These are phyloP conservation scores for Zingel zingel DNA, from an alignment of 2,113 vertebrate genomes.

Conservation along the genomic window DNA sequence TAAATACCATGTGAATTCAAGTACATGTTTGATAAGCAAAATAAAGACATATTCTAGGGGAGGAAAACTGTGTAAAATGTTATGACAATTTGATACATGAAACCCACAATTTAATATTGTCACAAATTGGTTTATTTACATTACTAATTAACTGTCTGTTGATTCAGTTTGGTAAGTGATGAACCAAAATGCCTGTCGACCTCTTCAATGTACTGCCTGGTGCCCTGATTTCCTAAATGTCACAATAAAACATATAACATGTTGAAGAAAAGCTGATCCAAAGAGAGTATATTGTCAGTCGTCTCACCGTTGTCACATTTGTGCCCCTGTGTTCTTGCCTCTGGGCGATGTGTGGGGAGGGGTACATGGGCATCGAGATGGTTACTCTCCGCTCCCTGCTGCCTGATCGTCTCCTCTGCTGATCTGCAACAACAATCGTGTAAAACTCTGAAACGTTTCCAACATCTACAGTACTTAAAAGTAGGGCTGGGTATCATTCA, in stretches of 20 bases:
- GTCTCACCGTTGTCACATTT: constrained; percentile 87
- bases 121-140: background rate
- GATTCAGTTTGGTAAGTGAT: background rate
- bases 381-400: constrained; percentile 87
- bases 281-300: no score
- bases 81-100: no score
- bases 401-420: constrained; percentile 87
- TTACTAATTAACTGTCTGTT: no score
- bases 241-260: no score
- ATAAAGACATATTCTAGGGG: no score
- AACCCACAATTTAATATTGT: background rate
- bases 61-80: background rate
- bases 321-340: constrained; percentile 83
- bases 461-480: background rate
- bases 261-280: no score
- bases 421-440: constrained; percentile 63
- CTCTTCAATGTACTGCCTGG: background rate
- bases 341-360: constrained; percentile 80
- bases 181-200: background rate
- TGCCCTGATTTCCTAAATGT: background rate
- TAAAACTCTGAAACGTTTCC: background rate
- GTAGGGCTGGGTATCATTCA: no score
- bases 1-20: background rate
- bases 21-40: background rate
- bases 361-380: constrained; percentile 87